Conservation (phyloP, 1,140 invertebrate species). For the Heliothis virescens region DNA sequence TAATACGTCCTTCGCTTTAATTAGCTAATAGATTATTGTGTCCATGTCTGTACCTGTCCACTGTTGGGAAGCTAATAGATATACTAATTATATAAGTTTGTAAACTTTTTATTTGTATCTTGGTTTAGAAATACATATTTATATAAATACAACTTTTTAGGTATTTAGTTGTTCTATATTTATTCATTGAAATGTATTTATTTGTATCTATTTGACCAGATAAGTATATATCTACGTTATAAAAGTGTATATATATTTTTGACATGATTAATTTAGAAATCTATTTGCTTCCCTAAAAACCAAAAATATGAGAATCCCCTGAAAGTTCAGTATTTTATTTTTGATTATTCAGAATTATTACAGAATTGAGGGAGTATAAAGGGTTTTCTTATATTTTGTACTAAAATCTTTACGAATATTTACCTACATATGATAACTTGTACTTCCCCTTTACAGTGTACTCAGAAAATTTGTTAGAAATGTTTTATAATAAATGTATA, state of each 20-base stretch:
- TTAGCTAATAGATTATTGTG: conserved; percentile 71
- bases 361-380: conserved; percentile 30
- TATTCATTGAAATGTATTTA: no score
- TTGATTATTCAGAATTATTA: conserved; percentile 7
- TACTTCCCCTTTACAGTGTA: conserved; percentile 67
- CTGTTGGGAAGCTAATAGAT: conserved; percentile 51
- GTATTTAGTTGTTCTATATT: no score
- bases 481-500: conserved; percentile 65
- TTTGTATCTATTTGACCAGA: no score
- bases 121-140: no score
- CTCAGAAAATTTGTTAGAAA: conserved; percentile 66
- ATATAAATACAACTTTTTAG: no score
- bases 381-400: conserved; percentile 61
- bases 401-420: conserved; percentile 58
- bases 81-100: background rate
- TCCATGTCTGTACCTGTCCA: conserved; percentile 57
- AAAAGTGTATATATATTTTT: background rate
- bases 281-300: conserved; percentile 53
- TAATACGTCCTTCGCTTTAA: conserved; percentile 84
- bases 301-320: conserved; percentile 57
- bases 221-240: no score
- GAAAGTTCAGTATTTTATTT: conserved; percentile 1
- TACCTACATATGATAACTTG: conserved; percentile 52
- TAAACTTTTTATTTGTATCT: no score
- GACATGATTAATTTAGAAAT: conserved; percentile 14